Base-by-base conservation (phyloP, 1,140 invertebrate species). In the Penaeus indicus region DNA sequence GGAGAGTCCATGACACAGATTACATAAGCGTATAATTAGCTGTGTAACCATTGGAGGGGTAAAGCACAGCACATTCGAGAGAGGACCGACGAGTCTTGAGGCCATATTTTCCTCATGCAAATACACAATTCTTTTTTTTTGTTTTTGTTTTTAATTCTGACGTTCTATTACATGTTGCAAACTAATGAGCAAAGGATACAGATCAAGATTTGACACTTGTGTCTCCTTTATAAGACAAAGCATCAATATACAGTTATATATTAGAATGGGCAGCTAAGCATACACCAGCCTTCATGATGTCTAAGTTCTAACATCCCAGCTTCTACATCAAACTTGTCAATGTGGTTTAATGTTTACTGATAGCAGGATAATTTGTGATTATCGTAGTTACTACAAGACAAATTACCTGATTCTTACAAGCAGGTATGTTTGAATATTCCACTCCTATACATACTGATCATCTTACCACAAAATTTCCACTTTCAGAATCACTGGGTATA, bases 11-110 rank as follows among this genome's bases (percentile, higher is more conserved):
- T 88, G 80, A 88, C 79, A 87, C 80, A 88, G 47, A 88, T 83
- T 83, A 82, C 86, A 83, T 88, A 88, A 88, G 86, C 86, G 86
- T 88, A 88, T 88, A 88, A 75, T 88, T 32, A 77, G 86, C 86
- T 88, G 86, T 83, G 80, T 82, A 69, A 75, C 86, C 67, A 60
- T 67, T 77, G 54, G 42, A 88, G 86, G 80, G 61, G 60, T 42
- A 64, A 88, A 82, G 86, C 86, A 82, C 86, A 88, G 85, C 85
- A 80, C n/a, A 38, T 78, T 47, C 54, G n/a, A 88, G 86, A 86
- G 84, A 77, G 80, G 67, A 75, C 64, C 79, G 27, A 32, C 83
- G 54, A 77, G 82, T 72, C 19, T 83, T 32, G 25, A 88, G 79
- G 79, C 79, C 63, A 83, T 79, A n/a, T 83, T 63, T 42, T 69